Base-by-base conservation (phyloP, 2,888 invertebrate species). In the Thyatira batis region DNA sequence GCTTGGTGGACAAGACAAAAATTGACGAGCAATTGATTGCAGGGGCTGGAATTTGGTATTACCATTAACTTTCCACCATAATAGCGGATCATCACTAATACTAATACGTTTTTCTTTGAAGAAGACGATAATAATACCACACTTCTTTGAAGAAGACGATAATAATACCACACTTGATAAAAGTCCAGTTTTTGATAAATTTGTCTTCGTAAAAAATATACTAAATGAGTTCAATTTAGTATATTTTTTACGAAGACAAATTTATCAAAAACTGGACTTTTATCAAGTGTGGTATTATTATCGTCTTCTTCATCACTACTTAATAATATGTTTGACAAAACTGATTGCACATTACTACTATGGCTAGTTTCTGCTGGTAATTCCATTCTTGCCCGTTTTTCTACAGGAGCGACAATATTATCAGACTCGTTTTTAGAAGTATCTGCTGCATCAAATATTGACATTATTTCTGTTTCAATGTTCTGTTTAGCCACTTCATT, bases 1-100 rank as follows among this genome's bases (percentile, higher is more conserved):
- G 53, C 61, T 52, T 53, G 67, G 65, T 57, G 61, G 61, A 59
- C 56, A n/a, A 57, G 63, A 60, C 53, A 66, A 59, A 57, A 61
- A 65, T 55, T 61, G 58, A 52, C 58, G 58, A 50, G 57, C 63
- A 59, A 63, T 64, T 51, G 59, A 58, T 50, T 62, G 13, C 20
- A 61, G 56, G 51, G 54, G 49, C 52, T 61, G 54, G 48, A 58
- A 62, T 63, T 61, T 63, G 50, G 45, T 60, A 62, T 58, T 58
- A 51, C 49, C 51, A 54, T 58, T 59, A 21, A 53, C 51, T 59
- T 55, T 61, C 62, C 60, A 60, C 59, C 56, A 59, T 21, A 57
- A 48, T 58, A 64, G 54, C 9, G 57, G 58, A 55, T 60, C 58
- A 11, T 55, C 58, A 55, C 49, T 55, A 33, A 52, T 55, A 50